Conservation (phyloP, 2,113 vertebrate species). For the Azemiops feae region DNA sequence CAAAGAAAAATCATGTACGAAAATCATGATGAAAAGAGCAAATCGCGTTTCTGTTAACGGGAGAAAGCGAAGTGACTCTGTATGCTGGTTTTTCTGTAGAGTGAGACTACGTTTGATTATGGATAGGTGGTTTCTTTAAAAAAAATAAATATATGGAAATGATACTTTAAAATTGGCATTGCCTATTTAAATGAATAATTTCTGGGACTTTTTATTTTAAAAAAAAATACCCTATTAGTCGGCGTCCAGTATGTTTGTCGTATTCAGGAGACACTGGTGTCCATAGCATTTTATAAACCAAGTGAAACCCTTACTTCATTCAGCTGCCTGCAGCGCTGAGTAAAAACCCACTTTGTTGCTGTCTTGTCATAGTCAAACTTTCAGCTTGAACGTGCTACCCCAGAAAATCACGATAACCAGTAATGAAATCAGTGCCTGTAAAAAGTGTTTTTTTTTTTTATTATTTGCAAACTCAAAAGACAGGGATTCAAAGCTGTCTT, state of each 20-base stretch:
- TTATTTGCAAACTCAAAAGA: constrained; percentile 66
- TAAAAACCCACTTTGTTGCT: not conserved
- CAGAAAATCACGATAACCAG: constrained; percentile 57
- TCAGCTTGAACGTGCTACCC: constrained; percentile 39
- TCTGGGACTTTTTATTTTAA: constrained; percentile 21
- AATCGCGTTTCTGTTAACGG: constrained; percentile 37
- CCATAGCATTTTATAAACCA: constrained; percentile 42
- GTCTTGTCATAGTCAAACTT: constrained; percentile 27
- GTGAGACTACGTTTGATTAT: not conserved
- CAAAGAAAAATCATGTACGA: constrained; percentile 18
- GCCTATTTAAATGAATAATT: constrained; percentile 32
- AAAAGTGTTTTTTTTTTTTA: constrained; percentile 47
- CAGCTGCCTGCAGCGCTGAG: not conserved
- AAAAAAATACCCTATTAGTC: constrained; percentile 26
- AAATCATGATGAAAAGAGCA: constrained; percentile 37
- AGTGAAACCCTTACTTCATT: not conserved
- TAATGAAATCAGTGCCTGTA: constrained; percentile 62
- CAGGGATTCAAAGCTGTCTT: constrained; percentile 55
- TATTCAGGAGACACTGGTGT: constrained; percentile 23
- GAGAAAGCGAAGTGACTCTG: constrained; percentile 32
- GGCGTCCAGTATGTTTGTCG: constrained; percentile 27
- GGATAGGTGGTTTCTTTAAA: not conserved
- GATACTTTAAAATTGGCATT: constrained; percentile 34
- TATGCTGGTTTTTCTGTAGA: constrained; percentile 46
- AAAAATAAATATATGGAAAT: constrained; percentile 10